Base-by-base conservation (phyloP, 2,888 invertebrate species). In the Drosophila neoperkinsi region DNA sequence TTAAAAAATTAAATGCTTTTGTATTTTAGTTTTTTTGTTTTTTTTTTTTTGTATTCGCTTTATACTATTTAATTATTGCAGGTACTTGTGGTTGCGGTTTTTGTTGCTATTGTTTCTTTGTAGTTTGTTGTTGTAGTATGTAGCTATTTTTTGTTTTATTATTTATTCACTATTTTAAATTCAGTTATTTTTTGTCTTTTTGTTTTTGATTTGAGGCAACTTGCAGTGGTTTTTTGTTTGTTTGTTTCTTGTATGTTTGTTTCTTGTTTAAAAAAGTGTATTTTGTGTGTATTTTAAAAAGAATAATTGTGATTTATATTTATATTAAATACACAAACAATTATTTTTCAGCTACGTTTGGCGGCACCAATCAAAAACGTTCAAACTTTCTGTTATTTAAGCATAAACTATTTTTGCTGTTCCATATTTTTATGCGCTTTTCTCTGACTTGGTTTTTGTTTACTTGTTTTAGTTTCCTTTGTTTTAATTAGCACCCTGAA, bases 61-160 rank as follows among this genome's bases (percentile, higher is more conserved):
- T 82, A 90, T 86, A 84, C 81, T 84, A 88, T 88, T 84, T 83
- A 88, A 72, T 88, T 83, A 85, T 90, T 92, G 92, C 93, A 93
- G 93, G 93, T 93, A 93, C 93, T 92, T 92, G 90, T 91, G 93
- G 92, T 93, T 91, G 88, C 92, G 92, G 90, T 92, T 90, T 90
- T 84, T 81, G 82, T 90, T 90, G 86, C 84, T 87, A 88, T 88
- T 88, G 82, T 87, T 87, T 84, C 86, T 84, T 79, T 87, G 86
- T 87, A 90, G 90, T 88, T 82, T 62, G 77, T 53, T 68, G 74
- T 64, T 57, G 78, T 78, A 62, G 75, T 69, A 49, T 73, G 76
- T 69, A 70, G 77, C 58, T 79, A 66, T 84, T 87, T 74, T 67
- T 63, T 57, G 36, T 58, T 41, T 51, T 56, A 43, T 56, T 67